Base-by-base conservation (phyloP, 2,888 invertebrate genomes). In the Netelia melanura region DNA sequence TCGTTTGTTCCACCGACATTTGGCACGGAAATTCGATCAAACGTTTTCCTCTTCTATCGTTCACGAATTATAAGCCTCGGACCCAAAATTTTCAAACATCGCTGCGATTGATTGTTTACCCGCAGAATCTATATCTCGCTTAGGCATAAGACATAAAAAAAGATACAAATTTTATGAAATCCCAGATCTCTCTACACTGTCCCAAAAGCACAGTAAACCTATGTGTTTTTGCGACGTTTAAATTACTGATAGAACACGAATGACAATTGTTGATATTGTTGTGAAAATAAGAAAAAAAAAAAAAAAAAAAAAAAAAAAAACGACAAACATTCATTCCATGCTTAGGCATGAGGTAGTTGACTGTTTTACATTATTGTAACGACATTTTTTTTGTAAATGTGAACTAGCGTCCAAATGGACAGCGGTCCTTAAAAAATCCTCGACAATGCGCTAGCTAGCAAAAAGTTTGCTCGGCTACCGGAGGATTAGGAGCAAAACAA, bases 351-450 rank as follows among this genome's bases (percentile, higher is more conserved):
- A 30, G 6, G 48, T 14, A 48, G 14, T 48, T 48, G 14, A 48
- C 14, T 48, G 58, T 75, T 58, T 21, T 61, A 23, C 17, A 85
- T 30, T 30, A 30, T 89, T 87, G 83, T 89, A 91, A 90, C 85
- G 89, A 89, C 83, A 87, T 84, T 89, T 91, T 92, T 91, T 89
- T 92, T 89, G 91, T 78, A 81, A 91, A 90, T 86, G 89, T 86
- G 88, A 90, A 91, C 88, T 91, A 93, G 92, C 90, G 90, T 92
- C 91, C 89, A 81, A 91, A 91, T 86, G 91, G 91, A 92, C 91
- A 90, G 83, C 89, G 86, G 91, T 90, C 90, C 89, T 91, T 90
- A 89, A 90, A 89, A 90, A 90, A 89, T 89, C 88, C 89, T 88
- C 89, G 87, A 89, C 90, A 92, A 17, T 92, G 93, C 86, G 82